Evolutionary conservation across 2,113 vertebrate species (phyloP).

Genomic region (Scatophagus argus): DNA sequence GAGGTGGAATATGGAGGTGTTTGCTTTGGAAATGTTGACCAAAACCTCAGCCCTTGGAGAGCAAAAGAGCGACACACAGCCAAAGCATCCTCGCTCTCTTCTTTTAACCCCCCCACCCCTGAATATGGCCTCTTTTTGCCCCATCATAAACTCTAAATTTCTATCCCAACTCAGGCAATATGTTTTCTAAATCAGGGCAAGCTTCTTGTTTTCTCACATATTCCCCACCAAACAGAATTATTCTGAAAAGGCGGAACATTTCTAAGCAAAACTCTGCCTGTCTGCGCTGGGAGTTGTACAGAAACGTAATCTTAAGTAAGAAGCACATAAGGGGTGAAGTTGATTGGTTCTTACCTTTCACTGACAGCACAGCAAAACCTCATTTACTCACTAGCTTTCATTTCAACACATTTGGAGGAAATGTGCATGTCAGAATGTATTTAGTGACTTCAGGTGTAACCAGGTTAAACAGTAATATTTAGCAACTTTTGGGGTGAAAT

Average conservation of each 20-base stretch:
- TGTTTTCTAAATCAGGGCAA: constrained; percentile 66
- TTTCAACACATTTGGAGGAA: constrained; percentile 54
- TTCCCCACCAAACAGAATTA: constrained; percentile 51
- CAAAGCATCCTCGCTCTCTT: constrained; percentile 54
- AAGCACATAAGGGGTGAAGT: constrained; percentile 44
- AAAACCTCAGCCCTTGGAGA: constrained; percentile 43
- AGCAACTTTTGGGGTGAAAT: constrained; percentile 32
- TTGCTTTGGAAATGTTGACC: constrained; percentile 66
- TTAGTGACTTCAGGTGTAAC: constrained; percentile 24
- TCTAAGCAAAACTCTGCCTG: constrained; percentile 31
- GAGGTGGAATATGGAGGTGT: constrained; percentile 66
- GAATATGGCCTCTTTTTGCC: constrained; percentile 19
- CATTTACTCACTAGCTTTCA: constrained; percentile 39
- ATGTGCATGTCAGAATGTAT: constrained; percentile 65
- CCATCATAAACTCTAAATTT: constrained; percentile 56
- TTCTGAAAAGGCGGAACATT: constrained; percentile 29
- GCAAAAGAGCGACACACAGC: constrained; percentile 29
- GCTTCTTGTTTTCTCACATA: constrained; percentile 45
- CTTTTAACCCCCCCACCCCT: constrained; percentile 36
- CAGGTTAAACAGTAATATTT: constrained; percentile 40
- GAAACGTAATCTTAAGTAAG: constrained; percentile 37
- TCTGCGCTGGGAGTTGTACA: constrained; percentile 12
- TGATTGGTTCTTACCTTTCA: constrained; percentile 37
- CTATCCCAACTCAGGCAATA: constrained; percentile 50
- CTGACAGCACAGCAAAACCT: constrained; percentile 40